Percentiles rank a stretch among this genome's conserved stretches.
These are phyloP conservation scores for Strigamia crassipes DNA, from an alignment of 2,888 invertebrate genomes.

Conservation along the genomic window DNA sequence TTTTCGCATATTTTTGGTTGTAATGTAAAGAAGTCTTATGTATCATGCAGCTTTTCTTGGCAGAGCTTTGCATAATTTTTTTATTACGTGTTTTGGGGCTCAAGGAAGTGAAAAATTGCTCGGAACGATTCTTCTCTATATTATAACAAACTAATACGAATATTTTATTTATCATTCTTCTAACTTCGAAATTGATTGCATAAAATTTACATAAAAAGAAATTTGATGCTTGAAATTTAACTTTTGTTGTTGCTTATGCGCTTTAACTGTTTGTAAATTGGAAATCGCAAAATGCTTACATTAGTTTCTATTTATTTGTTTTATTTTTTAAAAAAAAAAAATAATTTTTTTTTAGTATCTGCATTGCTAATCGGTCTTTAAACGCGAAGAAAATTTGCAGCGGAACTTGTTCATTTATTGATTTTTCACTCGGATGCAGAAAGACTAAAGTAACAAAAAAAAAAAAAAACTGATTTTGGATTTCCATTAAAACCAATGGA, in stretches of 20 bases:
- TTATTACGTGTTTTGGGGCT: constrained; percentile 4
- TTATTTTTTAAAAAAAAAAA: neutral
- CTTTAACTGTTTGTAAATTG: neutral
- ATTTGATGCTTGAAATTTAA: neutral
- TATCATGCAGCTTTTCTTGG: constrained; percentile 12
- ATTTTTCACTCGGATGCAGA: neutral
- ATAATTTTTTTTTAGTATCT: neutral
- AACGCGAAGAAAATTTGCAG: neutral
- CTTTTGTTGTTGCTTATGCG: no score
- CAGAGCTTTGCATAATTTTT: neutral
- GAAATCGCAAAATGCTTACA: neutral
- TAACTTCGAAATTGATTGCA: neutral
- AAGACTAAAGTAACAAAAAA: neutral
- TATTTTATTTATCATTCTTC: neutral
- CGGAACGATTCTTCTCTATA: neutral
- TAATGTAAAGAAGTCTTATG: neutral
- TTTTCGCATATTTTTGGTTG: neutral
- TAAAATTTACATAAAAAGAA: neutral
- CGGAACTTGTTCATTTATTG: constrained; percentile 14
- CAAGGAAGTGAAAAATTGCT: constrained; percentile 14
- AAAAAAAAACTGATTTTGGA: neutral
- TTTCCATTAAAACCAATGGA: constrained; percentile 18
- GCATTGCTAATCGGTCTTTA: neutral
- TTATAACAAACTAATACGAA: neutral
- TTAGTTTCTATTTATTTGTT: neutral